Base-by-base conservation (phyloP, 2,888 invertebrate genomes). In the Cryptocheilus praepositus region DNA sequence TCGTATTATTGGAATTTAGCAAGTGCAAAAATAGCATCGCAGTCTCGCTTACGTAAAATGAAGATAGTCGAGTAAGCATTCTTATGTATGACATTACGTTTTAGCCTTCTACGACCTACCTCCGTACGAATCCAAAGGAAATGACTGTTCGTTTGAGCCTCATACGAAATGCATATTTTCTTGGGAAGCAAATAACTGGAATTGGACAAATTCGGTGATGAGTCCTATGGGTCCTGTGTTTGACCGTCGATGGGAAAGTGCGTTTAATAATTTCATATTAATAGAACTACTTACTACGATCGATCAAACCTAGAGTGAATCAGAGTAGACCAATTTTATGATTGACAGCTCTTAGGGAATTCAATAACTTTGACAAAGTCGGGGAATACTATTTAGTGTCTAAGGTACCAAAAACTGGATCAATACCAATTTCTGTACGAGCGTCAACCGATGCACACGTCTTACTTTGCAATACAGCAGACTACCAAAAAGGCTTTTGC, bases 211-310 rank as follows among this genome's bases (percentile, higher is more conserved):
- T 45, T 83, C 76, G 2, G 1, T 63, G 0, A 11, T 45, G 0
- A 64, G 56, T 8, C 78, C 81, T 0, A 79, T 80, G 74, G 75
- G 76, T 16, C 82, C 82, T 0, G 79, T 85, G 19, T 64, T 73
- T 3, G 85, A 86, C 54, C 70, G 58, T 22, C 79, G 84, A 59
- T 86, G 85, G 86, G 85, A 86, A 83, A 74, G 85, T 85, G 72
- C 57, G 69, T 53, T 15, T n/a, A 13, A 36, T 11, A 7, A 11
- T 11, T 36, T 1, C 11, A 1, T 11, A 7, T 11, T 36, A 11
- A 11, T 36, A 11, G 36, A 36, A 36, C 3, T 11, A 11, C 8
- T 7, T 7, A 7, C 2, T 36, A 5, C 8, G 2, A 11, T 8
- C 11, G 1, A 11, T 36, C 1, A 36, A 36, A 36, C 8, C 7